A percentile compares a stretch with the other conserved stretches of the same genome.
These are phyloP conservation scores for Cynodonichthys magdalenae DNA, from an alignment of 2,797 vertebrate species.

Conservation along the genomic window DNA sequence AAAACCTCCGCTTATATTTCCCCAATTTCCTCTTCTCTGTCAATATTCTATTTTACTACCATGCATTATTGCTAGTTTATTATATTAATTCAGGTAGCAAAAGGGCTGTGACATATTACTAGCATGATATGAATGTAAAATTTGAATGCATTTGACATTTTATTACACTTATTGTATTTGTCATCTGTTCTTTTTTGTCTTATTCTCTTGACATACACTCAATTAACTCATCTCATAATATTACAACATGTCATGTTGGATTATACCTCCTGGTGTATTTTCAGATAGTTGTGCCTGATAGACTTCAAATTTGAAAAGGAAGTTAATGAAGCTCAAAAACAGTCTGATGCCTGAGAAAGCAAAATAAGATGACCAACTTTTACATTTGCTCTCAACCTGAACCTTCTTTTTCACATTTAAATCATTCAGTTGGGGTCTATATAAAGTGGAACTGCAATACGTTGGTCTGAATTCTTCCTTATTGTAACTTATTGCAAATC, in stretches of 20 bases:
- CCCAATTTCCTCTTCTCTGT: conserved; percentile 37
- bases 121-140: conserved; percentile 47
- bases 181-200: not conserved
- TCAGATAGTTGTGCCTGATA: not conserved
- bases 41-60: conserved; percentile 32
- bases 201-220: conserved; percentile 14
- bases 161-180: conserved; percentile 41
- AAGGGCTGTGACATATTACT: conserved; percentile 55
- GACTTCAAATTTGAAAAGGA: not conserved
- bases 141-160: conserved; percentile 44
- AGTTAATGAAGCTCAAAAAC: not conserved
- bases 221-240: conserved; percentile 40
- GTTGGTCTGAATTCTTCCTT: too few relatives aligned
- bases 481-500: too few relatives aligned
- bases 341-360: not conserved
- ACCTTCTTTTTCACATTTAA: too few relatives aligned
- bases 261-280: conserved; percentile 6
- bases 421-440: too few relatives aligned
- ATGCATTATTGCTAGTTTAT: conserved; percentile 37
- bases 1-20: conserved; percentile 38
- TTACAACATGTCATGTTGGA: conserved; percentile 47
- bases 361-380: not conserved
- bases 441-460: too few relatives aligned
- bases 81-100: conserved; percentile 24
- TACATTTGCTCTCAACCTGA: too few relatives aligned